phyloP scores from a whole-genome alignment of 1,140 invertebrate genomes.

The Ephestia elutella region DNA sequence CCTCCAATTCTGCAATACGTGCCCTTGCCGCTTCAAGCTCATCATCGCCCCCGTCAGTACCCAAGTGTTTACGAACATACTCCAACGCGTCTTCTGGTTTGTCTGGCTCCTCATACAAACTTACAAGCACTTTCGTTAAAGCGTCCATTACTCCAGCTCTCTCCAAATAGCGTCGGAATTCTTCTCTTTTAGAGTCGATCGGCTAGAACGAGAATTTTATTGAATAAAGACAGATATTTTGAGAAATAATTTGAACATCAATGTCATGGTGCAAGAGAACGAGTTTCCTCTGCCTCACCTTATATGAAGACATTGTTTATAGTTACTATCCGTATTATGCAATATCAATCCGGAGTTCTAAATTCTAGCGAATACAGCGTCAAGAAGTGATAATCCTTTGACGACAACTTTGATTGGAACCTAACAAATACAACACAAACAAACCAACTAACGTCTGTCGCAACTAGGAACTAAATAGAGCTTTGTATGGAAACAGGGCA shows the following conservation, averaged over 20 bases:
- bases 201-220: conserved; percentile 71
- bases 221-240: neutral
- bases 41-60: conserved; percentile 66
- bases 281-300: conserved; percentile 12
- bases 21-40: conserved; percentile 75
- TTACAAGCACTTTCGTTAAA: conserved; percentile 90
- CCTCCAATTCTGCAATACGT: conserved; percentile 76
- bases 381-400: no score
- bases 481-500: no score
- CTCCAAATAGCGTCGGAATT: conserved; percentile 94
- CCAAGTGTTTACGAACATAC: conserved; percentile 79
- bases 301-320: conserved; percentile 22
- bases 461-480: no score
- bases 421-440: no score
- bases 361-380: no score
- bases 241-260: neutral
- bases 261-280: conserved; percentile 5
- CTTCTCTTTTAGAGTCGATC: conserved; percentile 91
- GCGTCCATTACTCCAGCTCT: conserved; percentile 93
- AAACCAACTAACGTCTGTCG: no score
- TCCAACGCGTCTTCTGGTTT: conserved; percentile 93
- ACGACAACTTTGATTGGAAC: no score
- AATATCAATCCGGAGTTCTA: neutral
- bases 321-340: neutral
- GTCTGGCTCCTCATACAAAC: conserved; percentile 92